Evolutionary conservation across 2,797 vertebrate species (phyloP), one percentile per base, ranked within the genome.

Genomic region (Phataginus tetradactyla): DNA sequence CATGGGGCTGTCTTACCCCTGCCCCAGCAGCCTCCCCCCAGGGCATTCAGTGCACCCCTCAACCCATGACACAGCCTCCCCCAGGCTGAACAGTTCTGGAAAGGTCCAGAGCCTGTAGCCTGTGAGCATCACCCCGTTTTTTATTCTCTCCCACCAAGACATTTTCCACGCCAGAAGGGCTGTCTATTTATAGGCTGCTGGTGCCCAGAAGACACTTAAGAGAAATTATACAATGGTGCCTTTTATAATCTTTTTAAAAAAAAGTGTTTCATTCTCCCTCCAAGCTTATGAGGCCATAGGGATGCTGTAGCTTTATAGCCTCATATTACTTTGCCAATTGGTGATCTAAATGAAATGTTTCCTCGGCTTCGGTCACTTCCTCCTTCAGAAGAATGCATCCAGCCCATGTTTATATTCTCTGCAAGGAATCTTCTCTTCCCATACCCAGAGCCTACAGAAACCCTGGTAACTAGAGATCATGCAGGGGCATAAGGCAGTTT

Each of bases 151-250:
- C 3, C 15, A 57, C 45, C 42, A 55, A 64, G 57, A 29, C 7
- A 11, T 72, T 49, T 39, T 27, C 78, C 49, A 77, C 7, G 34
- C 72, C 86, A 96, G 79, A 86, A 51, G 78, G 32, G 29, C 79
- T 49, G 32, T 68, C 77, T 96, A 39, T 92, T 92, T 91, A 77
- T 57, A 89, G 87, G 57, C 63, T 63, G 61, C 80, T 27, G 39
- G 77, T 91, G 69, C 87, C 88, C 86, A 95, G 84, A 94, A 96
- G 88, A 92, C 75, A 90, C 86, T 64, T 86, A 83, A 97, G 89
- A 96, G 74, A 97, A 98, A 97, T 97, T 87, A 97, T 77, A 90
- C 79, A 85, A 61, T 94, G 51, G 71, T 86, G 42, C 39, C 81
- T 94, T 81, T 95, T 87, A 75, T 88, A 51, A 27, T 91, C 75